These are phyloP conservation scores for Solea senegalensis DNA, from an alignment of 2,113 vertebrate species.

Conservation along the genomic window DNA sequence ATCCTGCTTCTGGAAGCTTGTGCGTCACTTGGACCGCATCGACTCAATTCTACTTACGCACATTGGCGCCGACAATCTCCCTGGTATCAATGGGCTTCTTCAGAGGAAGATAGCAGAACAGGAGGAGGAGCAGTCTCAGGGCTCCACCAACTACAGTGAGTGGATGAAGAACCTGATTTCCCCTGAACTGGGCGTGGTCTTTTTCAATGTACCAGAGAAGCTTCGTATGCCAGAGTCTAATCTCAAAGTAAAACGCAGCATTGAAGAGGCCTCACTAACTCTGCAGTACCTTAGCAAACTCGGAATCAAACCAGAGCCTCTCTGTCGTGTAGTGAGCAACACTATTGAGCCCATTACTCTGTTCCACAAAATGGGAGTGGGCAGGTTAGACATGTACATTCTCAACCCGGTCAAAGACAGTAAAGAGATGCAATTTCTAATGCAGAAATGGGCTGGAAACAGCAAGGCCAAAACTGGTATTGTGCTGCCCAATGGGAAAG, in stretches of 20 bases:
- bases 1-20: constrained; percentile 99
- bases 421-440: constrained; percentile 99
- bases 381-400: constrained; percentile 95
- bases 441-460: constrained; percentile 98
- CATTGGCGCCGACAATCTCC: constrained; percentile 97
- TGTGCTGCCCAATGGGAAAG: constrained; percentile 91
- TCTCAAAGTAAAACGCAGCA: constrained; percentile 94
- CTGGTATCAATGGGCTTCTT: constrained; percentile 96
- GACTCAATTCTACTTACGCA: constrained; percentile 96
- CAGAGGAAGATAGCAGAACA: constrained; percentile 96
- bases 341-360: constrained; percentile 94
- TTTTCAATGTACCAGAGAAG: constrained; percentile 97
- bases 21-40: constrained; percentile 95
- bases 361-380: constrained; percentile 99
- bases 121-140: constrained; percentile 94
- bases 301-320: constrained; percentile 90
- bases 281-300: constrained; percentile 92
- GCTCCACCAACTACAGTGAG: constrained; percentile 92
- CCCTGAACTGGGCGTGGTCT: constrained; percentile 95
- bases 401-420: constrained; percentile 97
- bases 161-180: constrained; percentile 99
- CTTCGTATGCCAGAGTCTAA: constrained; percentile 92
- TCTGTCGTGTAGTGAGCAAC: constrained; percentile 91
- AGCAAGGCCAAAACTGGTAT: constrained; percentile 98
- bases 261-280: constrained; percentile 94